Evolutionary conservation across 92 coral and sea anemone species (phyloP).

Genomic region (Zoanthus sansibaricus): DNA sequence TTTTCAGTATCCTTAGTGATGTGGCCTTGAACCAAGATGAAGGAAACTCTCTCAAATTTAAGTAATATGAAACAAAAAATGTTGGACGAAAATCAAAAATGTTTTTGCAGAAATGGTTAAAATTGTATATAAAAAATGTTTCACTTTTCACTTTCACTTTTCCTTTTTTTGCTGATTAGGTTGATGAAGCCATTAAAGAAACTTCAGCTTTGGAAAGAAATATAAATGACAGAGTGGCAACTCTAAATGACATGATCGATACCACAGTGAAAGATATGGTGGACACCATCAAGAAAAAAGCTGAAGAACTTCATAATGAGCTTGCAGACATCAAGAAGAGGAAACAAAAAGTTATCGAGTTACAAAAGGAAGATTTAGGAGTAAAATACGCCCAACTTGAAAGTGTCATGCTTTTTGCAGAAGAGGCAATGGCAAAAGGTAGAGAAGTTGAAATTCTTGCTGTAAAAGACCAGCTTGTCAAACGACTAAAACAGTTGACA

Average conservation of each 20-base stretch:
- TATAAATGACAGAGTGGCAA: slow-evolving; percentile 25
- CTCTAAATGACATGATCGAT: slow-evolving; percentile 32
- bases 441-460: slow-evolving; percentile 50
- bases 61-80: no score
- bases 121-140: no score
- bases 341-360: slow-evolving; percentile 44
- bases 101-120: no score
- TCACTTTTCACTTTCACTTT: background rate
- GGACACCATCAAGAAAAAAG: slow-evolving; percentile 42
- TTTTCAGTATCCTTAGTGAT: no score
- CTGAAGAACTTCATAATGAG: slow-evolving; percentile 41
- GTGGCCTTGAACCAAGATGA: no score
- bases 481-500: slow-evolving; percentile 48
- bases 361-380: slow-evolving; percentile 50
- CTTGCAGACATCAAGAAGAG: slow-evolving; percentile 40
- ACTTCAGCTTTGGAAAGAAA: slow-evolving; percentile 35
- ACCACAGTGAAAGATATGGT: slow-evolving; percentile 50
- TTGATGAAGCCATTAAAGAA: slow-evolving; percentile 38
- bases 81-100: no score
- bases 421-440: slow-evolving; percentile 44
- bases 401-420: slow-evolving; percentile 55
- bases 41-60: no score
- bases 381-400: slow-evolving; percentile 46
- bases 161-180: background rate
- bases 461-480: slow-evolving; percentile 53